Percentiles rank a stretch among this genome's conserved stretches.
phyloP scores from a whole-genome alignment of 92 coral and sea anemone species.

The Bergia sp. region DNA sequence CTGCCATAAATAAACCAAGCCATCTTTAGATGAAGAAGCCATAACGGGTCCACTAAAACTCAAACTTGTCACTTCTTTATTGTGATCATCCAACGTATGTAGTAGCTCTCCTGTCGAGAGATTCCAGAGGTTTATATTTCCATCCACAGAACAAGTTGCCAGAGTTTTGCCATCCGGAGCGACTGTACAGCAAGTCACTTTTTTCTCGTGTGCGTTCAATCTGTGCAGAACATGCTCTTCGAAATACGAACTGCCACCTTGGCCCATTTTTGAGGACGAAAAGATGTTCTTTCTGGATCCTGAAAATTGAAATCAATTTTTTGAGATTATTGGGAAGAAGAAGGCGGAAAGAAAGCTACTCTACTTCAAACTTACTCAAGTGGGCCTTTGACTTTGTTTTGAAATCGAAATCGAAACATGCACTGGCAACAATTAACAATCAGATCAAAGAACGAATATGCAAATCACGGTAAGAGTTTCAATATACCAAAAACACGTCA shows the following conservation, averaged over 20 bases:
- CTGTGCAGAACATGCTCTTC: conserved; percentile 64
- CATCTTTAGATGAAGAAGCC: conserved; percentile 87
- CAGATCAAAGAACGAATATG: conserved; percentile 11
- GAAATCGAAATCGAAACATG: neutral
- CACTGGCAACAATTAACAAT: neutral
- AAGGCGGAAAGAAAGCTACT: neutral
- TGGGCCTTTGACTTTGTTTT: conserved; percentile 1
- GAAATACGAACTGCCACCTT: conserved; percentile 69
- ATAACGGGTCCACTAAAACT: conserved; percentile 69
- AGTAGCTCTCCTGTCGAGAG: conserved; percentile 73
- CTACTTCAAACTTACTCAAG: neutral
- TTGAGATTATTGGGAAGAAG: neutral
- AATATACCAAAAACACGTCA: neutral
- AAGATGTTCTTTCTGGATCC: conserved; percentile 41
- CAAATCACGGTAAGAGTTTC: conserved; percentile 21
- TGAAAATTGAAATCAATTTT: neutral
- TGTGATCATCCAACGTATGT: conserved; percentile 74
- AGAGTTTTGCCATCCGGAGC: conserved; percentile 77
- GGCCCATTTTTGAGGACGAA: conserved; percentile 58
- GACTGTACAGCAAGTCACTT: conserved; percentile 74
- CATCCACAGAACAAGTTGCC: conserved; percentile 91
- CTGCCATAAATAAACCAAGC: conserved; percentile 84
- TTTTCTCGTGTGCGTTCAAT: conserved; percentile 73
- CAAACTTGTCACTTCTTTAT: conserved; percentile 79
- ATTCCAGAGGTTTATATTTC: conserved; percentile 77